Base-by-base conservation (phyloP, 2,888 invertebrate genomes). In the Teleiodes luculella region DNA sequence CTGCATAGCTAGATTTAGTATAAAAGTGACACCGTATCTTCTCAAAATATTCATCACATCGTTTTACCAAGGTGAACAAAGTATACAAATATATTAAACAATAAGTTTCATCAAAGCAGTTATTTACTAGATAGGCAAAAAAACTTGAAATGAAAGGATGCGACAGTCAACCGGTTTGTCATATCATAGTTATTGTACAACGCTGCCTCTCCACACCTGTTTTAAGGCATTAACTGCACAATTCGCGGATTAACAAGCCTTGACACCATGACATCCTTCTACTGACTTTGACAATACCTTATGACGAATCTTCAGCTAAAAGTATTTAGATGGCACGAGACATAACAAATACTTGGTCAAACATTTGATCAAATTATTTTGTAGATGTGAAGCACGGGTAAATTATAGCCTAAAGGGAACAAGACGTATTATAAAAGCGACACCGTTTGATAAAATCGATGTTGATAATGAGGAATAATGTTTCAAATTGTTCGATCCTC, bases 191-290 rank as follows among this genome's bases (percentile, higher is more conserved):
- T 47, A 62, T 61, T 65, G 64, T 68, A 66, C 63, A 59, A 67
- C 65, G n/a, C 65, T 62, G 70, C 57, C 55, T 57, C 58, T 66
- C 64, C 66, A 66, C 66, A 68, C 67, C 65, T 63, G 65, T 62
- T 69, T 62, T 65, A 64, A 62, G 57, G 59, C 65, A 62, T 67
- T 63, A 64, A 63, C 60, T 57, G 57, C 57, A 43, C 11, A 41
- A 20, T 58, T 57, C 57, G 52, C 55, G 55, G 48, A 45, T 49
- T 55, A 56, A 66, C 55, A 53, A 62, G 50, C 79, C 80, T 78
- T 80, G 80, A 77, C 78, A 77, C 69, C 60, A 70, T 67, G 28
- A 28, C 11, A 43, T 24, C 24, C 43, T 43, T 28, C 8, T 10
- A 6, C 8, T 39, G 16, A 18, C 39, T n/a, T 43, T 43, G 43